A percentile compares a stretch with the other conserved stretches of the same genome.
Evolutionary conservation across 2,888 invertebrate genomes (phyloP).

Genomic region (Hoplodrina blanda): DNA sequence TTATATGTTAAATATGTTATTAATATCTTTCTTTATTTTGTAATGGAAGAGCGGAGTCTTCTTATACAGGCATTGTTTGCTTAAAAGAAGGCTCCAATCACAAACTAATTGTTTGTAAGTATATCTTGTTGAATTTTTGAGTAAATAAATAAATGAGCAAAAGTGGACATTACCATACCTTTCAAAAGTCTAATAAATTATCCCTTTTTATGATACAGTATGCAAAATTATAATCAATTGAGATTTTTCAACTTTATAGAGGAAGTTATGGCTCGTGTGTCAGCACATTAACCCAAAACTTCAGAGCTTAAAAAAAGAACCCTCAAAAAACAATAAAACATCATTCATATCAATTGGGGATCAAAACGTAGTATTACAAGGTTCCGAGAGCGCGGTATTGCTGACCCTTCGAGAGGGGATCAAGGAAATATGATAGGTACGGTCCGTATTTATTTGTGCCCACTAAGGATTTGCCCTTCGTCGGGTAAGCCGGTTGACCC

Average conservation of each 20-base stretch:
- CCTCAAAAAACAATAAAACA: slow-evolving; percentile 74
- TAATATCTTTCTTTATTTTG: too few relatives aligned
- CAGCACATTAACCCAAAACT: slow-evolving; percentile 15
- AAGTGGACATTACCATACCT: too few relatives aligned
- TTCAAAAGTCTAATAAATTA: too few relatives aligned
- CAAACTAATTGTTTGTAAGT: too few relatives aligned
- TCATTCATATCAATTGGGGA: slow-evolving; percentile 75
- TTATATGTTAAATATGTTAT: too few relatives aligned
- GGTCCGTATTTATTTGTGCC: slow-evolving; percentile 88
- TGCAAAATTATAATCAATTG: too few relatives aligned
- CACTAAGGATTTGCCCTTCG: slow-evolving; percentile 85
- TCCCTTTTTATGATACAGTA: too few relatives aligned
- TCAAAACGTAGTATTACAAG: slow-evolving; percentile 74
- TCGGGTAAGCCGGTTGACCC: slow-evolving; percentile 86
- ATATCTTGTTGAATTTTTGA: too few relatives aligned
- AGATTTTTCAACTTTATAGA: background rate
- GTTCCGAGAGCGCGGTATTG: slow-evolving; percentile 67
- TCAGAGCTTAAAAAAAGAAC: slow-evolving; percentile 15
- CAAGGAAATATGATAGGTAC: slow-evolving; percentile 87
- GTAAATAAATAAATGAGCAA: too few relatives aligned
- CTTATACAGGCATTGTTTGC: too few relatives aligned
- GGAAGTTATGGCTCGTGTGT: background rate
- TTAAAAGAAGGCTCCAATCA: too few relatives aligned
- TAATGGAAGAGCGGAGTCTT: too few relatives aligned
- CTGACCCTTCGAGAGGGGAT: slow-evolving; percentile 89